A percentile compares a stretch with the other conserved stretches of the same genome.
Evolutionary conservation across 2,888 invertebrate species (phyloP).

Genomic region (Limnephilus marmoratus): DNA sequence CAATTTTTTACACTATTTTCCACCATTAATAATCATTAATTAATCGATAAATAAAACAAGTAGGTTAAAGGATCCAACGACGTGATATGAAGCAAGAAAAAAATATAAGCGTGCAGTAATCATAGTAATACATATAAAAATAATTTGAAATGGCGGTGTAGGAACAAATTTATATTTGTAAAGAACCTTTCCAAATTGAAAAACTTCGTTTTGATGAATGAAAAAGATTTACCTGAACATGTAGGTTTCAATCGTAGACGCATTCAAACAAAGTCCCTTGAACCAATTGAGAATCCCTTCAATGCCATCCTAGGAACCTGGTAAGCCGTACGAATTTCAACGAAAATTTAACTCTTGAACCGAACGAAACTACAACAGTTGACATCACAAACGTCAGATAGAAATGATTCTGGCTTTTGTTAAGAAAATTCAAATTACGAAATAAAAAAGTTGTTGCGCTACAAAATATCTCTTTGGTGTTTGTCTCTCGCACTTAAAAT

Average conservation of each 20-base stretch:
- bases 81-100: not conserved
- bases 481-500: not conserved
- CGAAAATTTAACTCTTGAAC: slow-evolving; percentile 51
- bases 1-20: not conserved
- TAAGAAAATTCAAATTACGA: slow-evolving; percentile 14
- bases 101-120: no score
- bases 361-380: slow-evolving; percentile 42
- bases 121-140: not conserved
- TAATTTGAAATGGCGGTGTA: not conserved
- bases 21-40: not conserved
- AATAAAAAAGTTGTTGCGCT: not conserved
- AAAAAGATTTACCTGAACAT: slow-evolving; percentile 39
- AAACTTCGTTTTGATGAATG: not conserved
- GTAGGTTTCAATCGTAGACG: slow-evolving; percentile 42
- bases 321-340: slow-evolving; percentile 31
- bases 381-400: slow-evolving; percentile 55
- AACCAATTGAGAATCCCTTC: slow-evolving; percentile 24
- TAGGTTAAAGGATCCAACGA: not conserved
- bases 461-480: not conserved
- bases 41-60: not conserved
- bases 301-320: slow-evolving; percentile 25
- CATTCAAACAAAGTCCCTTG: slow-evolving; percentile 51
- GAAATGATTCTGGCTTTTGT: slow-evolving; percentile 30
- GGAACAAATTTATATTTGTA: not conserved
- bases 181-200: not conserved